Percentiles rank a stretch among this genome's conserved stretches.
phyloP scores from a whole-genome alignment of 2,888 invertebrate species.

The Drosophila phalerata region DNA sequence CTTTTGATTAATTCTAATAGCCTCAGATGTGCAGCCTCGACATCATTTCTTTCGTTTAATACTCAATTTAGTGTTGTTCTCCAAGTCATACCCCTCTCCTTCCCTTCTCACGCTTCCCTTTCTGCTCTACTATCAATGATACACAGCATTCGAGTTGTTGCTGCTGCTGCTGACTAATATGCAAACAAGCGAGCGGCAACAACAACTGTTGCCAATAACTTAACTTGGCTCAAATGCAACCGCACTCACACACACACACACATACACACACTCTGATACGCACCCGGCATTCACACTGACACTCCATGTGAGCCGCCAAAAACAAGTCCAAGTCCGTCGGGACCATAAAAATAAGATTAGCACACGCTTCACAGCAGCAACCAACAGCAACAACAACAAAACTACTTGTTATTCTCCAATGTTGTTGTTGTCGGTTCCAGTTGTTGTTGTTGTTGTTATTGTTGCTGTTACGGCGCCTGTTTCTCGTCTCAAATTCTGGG shows the following conservation, averaged over 20 bases:
- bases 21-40: slow-evolving; percentile 74
- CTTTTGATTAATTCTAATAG: slow-evolving; percentile 82
- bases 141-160: slow-evolving; percentile 11
- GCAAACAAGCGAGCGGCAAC: slow-evolving; percentile 74
- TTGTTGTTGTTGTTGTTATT: slow-evolving; percentile 32
- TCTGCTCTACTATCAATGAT: slow-evolving; percentile 4
- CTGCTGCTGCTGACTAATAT: slow-evolving; percentile 69
- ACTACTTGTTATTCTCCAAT: slow-evolving; percentile 18
- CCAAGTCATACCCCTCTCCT: neutral
- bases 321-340: slow-evolving; percentile 76
- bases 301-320: slow-evolving; percentile 47
- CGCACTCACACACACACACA: slow-evolving; percentile 28
- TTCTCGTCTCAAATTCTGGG: slow-evolving; percentile 32
- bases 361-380: slow-evolving; percentile 72
- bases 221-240: slow-evolving; percentile 74
- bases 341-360: slow-evolving; percentile 82
- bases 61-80: slow-evolving; percentile 76
- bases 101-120: neutral
- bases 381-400: too few species aligned
- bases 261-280: slow-evolving; percentile 41
- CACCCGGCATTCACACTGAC: slow-evolving; percentile 48
- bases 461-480: slow-evolving; percentile 37
- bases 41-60: slow-evolving; percentile 79
- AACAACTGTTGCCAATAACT: slow-evolving; percentile 73
- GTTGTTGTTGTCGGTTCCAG: slow-evolving; percentile 23